Base-by-base conservation (phyloP, 2,888 invertebrate genomes). In the Thereva unica region DNA sequence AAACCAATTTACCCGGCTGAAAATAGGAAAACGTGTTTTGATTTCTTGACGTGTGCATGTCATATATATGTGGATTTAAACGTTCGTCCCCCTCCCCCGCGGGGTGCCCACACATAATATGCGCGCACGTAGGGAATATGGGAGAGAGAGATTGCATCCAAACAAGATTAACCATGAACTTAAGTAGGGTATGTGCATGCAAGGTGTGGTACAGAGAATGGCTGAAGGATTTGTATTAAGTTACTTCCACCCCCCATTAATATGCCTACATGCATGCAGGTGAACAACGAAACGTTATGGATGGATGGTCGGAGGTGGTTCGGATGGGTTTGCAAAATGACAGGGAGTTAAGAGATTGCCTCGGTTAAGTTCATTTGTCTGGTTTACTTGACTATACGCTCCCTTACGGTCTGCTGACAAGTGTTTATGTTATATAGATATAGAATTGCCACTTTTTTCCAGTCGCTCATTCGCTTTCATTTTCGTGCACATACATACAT, bases 121-220 rank as follows among this genome's bases (percentile, higher is more conserved):
- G 23, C 23, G 23, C 23, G 23, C 23, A 23, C 23, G 23, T 23
- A 23, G 23, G 23, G 23, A 23, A 23, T 23, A 23, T 23, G 23
- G 23, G 23, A 23, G 23, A 34, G 8, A 40, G 40, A 23, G 23
- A 23, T 9, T 54, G 38, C 54, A 44, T 55, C 40, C 38, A 55
- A 64, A 64, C 55, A 64, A 64, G 64, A 64, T 64, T 64, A 64
- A 64, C 64, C 64, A 38, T 64, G 64, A 64, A 64, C 64, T 64
- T 64, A 55, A 64, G 54, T 37, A 42, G 34, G 35, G 42, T 8
- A 45, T 37, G 57, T 57, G 45, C n/a, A 41, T 45, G 35, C 9
- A 57, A 40, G 50, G 40, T 34, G 38, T 7, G 12, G 34, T 59
- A 38, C 35, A 10, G n/a, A 35, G 44, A 10, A 12, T 45, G 57